phyloP scores from a whole-genome alignment of 2,113 vertebrate genomes.

The Myxocyprinus asiaticus region DNA sequence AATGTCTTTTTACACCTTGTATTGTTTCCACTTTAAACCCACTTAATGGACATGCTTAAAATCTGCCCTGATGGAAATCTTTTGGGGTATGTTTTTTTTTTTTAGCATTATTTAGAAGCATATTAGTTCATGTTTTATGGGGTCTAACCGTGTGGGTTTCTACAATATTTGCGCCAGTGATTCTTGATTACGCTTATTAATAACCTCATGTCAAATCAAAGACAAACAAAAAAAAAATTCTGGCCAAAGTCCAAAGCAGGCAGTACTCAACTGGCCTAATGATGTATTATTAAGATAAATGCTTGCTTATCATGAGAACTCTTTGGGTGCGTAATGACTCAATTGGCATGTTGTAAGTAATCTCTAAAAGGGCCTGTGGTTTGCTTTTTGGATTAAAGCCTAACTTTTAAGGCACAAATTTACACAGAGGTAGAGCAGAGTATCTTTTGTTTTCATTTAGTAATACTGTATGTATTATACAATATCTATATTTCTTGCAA shows the following conservation, averaged over 20 bases:
- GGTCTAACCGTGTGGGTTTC: neutral
- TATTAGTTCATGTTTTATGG: neutral
- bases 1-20: neutral
- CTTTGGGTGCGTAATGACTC: slow-evolving; percentile 38
- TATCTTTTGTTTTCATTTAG: too few relatives aligned
- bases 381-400: neutral
- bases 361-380: neutral
- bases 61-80: neutral
- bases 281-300: slow-evolving; percentile 35
- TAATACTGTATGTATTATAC: too few relatives aligned
- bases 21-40: slow-evolving; percentile 18
- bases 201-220: slow-evolving; percentile 3
- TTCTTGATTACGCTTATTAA: neutral
- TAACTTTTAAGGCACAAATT: neutral
- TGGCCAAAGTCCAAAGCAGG: slow-evolving; percentile 42
- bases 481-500: too few relatives aligned
- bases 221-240: slow-evolving; percentile 1
- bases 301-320: slow-evolving; percentile 21
- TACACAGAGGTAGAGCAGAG: neutral
- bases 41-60: neutral
- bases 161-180: neutral
- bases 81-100: neutral
- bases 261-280: neutral
- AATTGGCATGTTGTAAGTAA: neutral
- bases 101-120: neutral